These are phyloP conservation scores for Scarus forsteni DNA, from an alignment of 2,797 vertebrate genomes.

Conservation along the genomic window DNA sequence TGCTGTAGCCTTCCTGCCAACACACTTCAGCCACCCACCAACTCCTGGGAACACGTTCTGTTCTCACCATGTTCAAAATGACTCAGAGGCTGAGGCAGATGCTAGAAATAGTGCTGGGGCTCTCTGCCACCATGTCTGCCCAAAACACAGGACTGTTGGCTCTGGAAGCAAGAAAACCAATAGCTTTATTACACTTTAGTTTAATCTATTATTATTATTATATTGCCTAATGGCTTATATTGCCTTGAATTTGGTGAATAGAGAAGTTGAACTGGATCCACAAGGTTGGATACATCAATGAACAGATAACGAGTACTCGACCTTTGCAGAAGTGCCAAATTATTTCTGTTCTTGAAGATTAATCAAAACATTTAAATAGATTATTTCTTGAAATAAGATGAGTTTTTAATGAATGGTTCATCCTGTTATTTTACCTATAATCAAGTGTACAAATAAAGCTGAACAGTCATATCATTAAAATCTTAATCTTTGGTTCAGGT, in stretches of 20 bases:
- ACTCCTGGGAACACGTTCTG: conserved; percentile 65
- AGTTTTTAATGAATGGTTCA: no score
- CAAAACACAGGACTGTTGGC: conserved; percentile 34
- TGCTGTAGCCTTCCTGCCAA: conserved; percentile 64
- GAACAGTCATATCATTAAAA: neutral
- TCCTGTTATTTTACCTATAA: no score
- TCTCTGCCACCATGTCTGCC: conserved; percentile 58
- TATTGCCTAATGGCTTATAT: conserved; percentile 30
- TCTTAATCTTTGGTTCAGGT: neutral
- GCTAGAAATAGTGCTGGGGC: conserved; percentile 73
- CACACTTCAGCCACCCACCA: conserved; percentile 79
- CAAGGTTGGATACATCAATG: no score
- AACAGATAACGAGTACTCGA: no score
- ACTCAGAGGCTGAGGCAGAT: conserved; percentile 70
- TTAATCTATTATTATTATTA: neutral
- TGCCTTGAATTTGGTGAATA: neutral
- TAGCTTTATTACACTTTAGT: conserved; percentile 28
- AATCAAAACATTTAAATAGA: no score
- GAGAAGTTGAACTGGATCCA: neutral
- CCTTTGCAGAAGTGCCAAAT: no score
- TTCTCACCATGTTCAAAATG: conserved; percentile 72
- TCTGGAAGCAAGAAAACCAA: conserved; percentile 46
- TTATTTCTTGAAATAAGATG: no score
- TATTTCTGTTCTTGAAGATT: no score
- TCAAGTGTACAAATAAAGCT: no score